These are phyloP conservation scores for Leucopsar rothschildi DNA, from an alignment of 2,113 vertebrate species.

Conservation along the genomic window DNA sequence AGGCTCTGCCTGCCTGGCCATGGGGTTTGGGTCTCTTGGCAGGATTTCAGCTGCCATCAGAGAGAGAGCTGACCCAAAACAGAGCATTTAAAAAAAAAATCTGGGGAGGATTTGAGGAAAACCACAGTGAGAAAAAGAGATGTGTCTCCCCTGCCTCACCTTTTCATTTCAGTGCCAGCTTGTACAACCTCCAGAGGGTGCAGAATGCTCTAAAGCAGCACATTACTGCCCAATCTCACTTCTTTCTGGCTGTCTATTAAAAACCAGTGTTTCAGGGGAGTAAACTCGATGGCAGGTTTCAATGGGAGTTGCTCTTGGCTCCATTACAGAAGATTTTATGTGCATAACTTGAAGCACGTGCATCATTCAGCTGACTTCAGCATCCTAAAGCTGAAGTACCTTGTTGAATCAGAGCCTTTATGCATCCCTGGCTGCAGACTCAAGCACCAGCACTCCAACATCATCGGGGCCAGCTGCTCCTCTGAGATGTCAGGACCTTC, in stretches of 20 bases:
- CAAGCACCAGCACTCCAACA: not conserved
- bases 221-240: accelerated
- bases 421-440: not conserved
- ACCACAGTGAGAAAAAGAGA: not conserved
- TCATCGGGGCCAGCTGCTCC: not conserved
- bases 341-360: not conserved
- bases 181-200: not conserved
- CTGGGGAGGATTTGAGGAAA: not conserved
- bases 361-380: constrained; percentile 18
- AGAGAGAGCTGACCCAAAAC: not conserved
- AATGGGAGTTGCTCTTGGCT: not conserved
- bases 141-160: not conserved
- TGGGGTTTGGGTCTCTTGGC: not conserved
- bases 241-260: not conserved
- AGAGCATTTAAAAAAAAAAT: not conserved
- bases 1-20: not conserved
- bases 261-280: not conserved
- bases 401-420: constrained; percentile 33
- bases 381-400: not conserved
- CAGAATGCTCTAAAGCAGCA: not conserved
- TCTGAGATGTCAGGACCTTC: not conserved
- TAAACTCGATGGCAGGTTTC: not conserved
- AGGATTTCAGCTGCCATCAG: not conserved
- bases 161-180: not conserved
- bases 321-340: not conserved